phyloP scores from a whole-genome alignment of 2,113 vertebrate genomes.

The Phoenicopterus ruber region DNA sequence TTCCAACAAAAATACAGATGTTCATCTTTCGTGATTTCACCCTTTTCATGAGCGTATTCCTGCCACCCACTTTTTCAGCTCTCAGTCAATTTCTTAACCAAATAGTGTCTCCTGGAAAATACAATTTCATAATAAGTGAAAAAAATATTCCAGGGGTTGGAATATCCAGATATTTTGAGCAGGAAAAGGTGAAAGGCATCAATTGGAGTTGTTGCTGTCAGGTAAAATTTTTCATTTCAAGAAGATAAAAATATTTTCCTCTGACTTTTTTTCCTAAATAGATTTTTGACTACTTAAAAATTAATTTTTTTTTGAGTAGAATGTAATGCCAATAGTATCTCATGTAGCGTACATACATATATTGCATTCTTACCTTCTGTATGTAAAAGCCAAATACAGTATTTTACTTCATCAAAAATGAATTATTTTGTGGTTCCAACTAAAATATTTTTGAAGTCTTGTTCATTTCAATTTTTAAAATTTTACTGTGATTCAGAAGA shows the following conservation, averaged over 20 bases:
- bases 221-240: neutral
- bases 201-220: rapidly evolving
- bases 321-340: neutral
- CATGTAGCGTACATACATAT: rapidly evolving
- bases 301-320: neutral
- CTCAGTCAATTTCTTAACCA: neutral
- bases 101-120: neutral
- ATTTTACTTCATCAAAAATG: neutral
- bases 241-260: neutral
- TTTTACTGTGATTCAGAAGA: neutral
- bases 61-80: neutral
- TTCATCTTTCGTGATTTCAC: neutral
- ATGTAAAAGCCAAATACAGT: neutral
- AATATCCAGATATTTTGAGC: neutral
- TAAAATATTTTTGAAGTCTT: neutral
- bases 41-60: neutral
- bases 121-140: neutral
- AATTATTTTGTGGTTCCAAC: neutral
- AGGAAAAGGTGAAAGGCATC: neutral
- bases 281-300: neutral
- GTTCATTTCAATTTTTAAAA: rapidly evolving
- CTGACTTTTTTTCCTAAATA: neutral
- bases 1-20: neutral
- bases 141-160: neutral
- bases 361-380: neutral